phyloP scores from a whole-genome alignment of 2,113 vertebrate species.

The Chrysemys picta region DNA sequence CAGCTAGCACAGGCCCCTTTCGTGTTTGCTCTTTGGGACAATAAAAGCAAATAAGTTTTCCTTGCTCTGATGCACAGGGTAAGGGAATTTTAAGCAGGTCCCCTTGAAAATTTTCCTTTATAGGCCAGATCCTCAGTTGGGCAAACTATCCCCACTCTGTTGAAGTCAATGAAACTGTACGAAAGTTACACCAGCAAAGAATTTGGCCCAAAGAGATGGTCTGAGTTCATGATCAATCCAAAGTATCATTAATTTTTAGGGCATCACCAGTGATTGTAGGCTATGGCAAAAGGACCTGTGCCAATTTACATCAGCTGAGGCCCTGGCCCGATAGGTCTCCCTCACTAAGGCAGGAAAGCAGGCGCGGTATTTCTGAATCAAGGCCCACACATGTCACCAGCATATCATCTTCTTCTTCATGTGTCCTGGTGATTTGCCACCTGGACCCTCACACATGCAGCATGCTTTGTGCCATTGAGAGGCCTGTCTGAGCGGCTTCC shows the following conservation, averaged over 20 bases:
- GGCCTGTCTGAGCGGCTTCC: too few species aligned
- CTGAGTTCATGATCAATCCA: neutral
- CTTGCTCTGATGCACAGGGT: neutral
- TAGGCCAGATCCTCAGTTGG: neutral
- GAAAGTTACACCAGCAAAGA: neutral
- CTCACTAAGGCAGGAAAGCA: too few species aligned
- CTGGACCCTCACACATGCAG: too few species aligned
- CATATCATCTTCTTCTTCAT: too few species aligned
- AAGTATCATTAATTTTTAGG: neutral
- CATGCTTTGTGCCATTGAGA: too few species aligned
- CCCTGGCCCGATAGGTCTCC: too few species aligned
- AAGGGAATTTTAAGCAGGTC: neutral
- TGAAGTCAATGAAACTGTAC: neutral
- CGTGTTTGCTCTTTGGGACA: neutral
- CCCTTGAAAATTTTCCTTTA: neutral
- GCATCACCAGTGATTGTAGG: neutral
- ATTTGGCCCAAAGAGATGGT: neutral
- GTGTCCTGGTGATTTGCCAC: too few species aligned
- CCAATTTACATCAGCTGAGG: too few species aligned
- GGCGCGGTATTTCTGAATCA: too few species aligned
- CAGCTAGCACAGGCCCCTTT: neutral
- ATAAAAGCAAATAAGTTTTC: neutral
- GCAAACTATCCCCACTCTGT: neutral
- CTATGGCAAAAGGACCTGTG: neutral
- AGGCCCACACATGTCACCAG: too few species aligned